A percentile compares a stretch with the other conserved stretches of the same genome.
Conservation (phyloP, 2,888 invertebrate genomes). For the Ornithoptera alexandrae region DNA sequence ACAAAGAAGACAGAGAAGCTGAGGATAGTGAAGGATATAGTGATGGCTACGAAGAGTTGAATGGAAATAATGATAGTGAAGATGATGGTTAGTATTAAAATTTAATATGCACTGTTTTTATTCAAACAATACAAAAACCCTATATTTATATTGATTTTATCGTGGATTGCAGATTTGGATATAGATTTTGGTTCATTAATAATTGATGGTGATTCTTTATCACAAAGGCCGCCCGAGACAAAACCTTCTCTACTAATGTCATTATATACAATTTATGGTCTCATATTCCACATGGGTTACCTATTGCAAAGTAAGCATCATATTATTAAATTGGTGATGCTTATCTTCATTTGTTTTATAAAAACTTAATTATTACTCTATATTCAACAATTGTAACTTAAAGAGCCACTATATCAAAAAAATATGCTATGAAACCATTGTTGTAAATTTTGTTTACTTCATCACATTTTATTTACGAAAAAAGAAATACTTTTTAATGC, state of each 20-base stretch:
- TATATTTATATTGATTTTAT: slow-evolving; percentile 31
- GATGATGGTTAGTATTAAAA: slow-evolving; percentile 74
- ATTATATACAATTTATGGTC: slow-evolving; percentile 73
- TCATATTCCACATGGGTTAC: slow-evolving; percentile 76
- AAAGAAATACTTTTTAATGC: too few species aligned
- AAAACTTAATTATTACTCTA: slow-evolving; percentile 1
- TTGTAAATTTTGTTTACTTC: too few species aligned
- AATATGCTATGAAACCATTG: too few species aligned
- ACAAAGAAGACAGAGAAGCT: slow-evolving; percentile 88
- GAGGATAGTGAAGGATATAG: slow-evolving; percentile 89
- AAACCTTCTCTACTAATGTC: slow-evolving; percentile 68
- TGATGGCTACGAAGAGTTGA: slow-evolving; percentile 87
- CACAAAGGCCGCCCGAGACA: slow-evolving; percentile 52
- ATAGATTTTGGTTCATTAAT: slow-evolving; percentile 68
- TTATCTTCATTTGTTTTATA: slow-evolving; percentile 30
- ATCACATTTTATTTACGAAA: too few species aligned
- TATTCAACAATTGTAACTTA: slow-evolving; percentile 1
- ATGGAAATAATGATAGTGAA: slow-evolving; percentile 87
- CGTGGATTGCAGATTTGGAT: slow-evolving; percentile 71
- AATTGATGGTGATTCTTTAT: slow-evolving; percentile 60
- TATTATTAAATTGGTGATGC: slow-evolving; percentile 44
- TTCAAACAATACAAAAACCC: neutral
- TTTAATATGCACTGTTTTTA: neutral
- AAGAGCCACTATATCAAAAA: slow-evolving; percentile 1
- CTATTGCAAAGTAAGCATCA: slow-evolving; percentile 76